A percentile compares a stretch with the other conserved stretches of the same genome.
phyloP scores from a whole-genome alignment of 2,113 vertebrate species.

The Chlorodrepanis virens region DNA sequence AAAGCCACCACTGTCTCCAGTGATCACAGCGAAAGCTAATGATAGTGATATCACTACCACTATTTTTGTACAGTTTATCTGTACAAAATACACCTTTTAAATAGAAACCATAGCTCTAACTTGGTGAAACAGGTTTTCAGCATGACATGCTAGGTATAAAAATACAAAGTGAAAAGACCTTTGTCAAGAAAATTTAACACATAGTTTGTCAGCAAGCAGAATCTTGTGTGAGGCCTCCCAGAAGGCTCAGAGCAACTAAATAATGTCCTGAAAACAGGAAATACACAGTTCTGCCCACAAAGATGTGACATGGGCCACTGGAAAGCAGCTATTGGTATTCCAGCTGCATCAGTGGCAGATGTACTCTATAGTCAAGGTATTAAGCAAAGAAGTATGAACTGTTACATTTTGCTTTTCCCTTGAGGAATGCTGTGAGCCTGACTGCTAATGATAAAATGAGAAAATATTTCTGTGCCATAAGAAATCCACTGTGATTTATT shows the following conservation, averaged over 20 bases:
- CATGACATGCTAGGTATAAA: neutral
- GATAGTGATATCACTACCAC: neutral
- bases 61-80: neutral
- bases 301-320: neutral
- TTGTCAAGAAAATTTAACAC: conserved; percentile 33
- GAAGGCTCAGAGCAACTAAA: neutral
- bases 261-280: neutral
- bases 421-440: neutral
- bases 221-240: neutral
- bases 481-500: neutral
- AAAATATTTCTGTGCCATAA: neutral
- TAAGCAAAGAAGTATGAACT: neutral
- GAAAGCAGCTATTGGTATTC: neutral
- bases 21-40: neutral
- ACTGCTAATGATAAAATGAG: neutral
- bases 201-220: neutral
- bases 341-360: neutral
- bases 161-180: neutral
- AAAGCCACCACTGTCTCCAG: neutral
- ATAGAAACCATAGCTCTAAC: neutral
- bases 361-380: neutral
- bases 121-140: neutral
- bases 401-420: neutral
- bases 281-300: neutral
- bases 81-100: neutral